Base-by-base conservation (phyloP, 2,797 vertebrate species). In the Odontamblyopus lacepedii region DNA sequence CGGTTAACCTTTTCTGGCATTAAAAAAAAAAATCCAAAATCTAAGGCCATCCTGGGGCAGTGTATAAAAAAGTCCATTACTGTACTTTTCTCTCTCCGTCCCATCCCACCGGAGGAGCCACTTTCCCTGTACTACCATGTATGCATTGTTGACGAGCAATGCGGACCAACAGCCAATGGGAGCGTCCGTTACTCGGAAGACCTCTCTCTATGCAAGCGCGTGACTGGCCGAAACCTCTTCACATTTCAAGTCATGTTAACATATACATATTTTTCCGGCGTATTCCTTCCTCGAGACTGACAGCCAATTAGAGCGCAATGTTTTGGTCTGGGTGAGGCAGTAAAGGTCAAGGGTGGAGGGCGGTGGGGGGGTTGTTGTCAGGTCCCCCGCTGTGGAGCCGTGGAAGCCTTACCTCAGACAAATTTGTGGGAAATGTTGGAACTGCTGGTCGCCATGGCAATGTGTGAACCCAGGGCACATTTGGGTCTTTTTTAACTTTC, bases 381-480 rank as follows among this genome's bases (percentile, higher is more conserved):
- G 83, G 88, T 77, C 56, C 67, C 71, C 69, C 61, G 79, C 78
- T 74, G 78, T 18, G 53, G 82, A 61, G 67, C 84, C 86, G 86
- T 79, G 80, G 86, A 83, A 82, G 71, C 86, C 85, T 87, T 79
- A 82, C 89, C 81, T 87, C 79, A 76, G 83, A 87, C 76, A 83
- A 87, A 87, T 38, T 38, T 44, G 78, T 81, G 75, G 35, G 26
- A 85, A 76, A 84, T 75, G 73, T 76, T 16, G 78, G 76, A 88
- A 79, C 83, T 81, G 67, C 82, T 44, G 86, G 88, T 93, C 86
- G 79, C 90, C 91, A 87, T 91, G 83, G 88, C 80, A 57, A 89
- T 88, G 86, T 79, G 79, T 80, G 83, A 81, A 79, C 83, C 85
- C 87, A 77, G 82, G 85, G 77, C 63, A 78, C 81, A 70, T 59